Percentiles rank a stretch among this genome's conserved stretches.
Conservation (phyloP, 2,888 invertebrate species). For the Drosophila parthenogenetica region DNA sequence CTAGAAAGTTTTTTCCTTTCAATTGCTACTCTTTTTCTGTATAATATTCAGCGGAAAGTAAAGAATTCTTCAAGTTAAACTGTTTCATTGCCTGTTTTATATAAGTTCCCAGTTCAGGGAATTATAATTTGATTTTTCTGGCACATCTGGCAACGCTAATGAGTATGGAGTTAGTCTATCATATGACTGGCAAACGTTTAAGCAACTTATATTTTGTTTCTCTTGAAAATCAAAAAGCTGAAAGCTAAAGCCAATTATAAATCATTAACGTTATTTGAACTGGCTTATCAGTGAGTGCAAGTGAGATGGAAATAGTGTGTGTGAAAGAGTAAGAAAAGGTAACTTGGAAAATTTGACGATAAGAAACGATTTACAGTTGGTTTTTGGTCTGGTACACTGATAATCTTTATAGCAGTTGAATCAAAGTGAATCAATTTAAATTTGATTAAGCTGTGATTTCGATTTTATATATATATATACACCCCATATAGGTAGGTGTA, state of each 20-base stretch:
- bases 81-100: too few relatives aligned
- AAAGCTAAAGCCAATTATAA: slow-evolving; percentile 8
- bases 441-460: slow-evolving; percentile 75
- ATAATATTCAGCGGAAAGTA: too few relatives aligned
- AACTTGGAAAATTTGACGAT: slow-evolving; percentile 23
- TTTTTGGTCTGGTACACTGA: slow-evolving; percentile 2
- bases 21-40: too few relatives aligned
- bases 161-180: neutral
- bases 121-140: too few relatives aligned
- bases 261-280: slow-evolving; percentile 7
- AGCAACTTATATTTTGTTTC: neutral
- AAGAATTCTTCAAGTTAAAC: too few relatives aligned
- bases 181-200: neutral
- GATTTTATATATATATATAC: neutral
- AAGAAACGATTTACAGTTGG: slow-evolving; percentile 38
- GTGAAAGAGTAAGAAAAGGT: neutral
- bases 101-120: too few relatives aligned
- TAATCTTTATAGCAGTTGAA: slow-evolving; percentile 45
- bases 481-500: neutral
- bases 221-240: neutral
- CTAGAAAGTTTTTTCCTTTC: too few relatives aligned
- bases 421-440: slow-evolving; percentile 70
- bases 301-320: neutral
- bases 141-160: neutral
- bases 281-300: slow-evolving; percentile 18